phyloP scores from a whole-genome alignment of 2,797 vertebrate genomes.

The Streptopelia turtur region DNA sequence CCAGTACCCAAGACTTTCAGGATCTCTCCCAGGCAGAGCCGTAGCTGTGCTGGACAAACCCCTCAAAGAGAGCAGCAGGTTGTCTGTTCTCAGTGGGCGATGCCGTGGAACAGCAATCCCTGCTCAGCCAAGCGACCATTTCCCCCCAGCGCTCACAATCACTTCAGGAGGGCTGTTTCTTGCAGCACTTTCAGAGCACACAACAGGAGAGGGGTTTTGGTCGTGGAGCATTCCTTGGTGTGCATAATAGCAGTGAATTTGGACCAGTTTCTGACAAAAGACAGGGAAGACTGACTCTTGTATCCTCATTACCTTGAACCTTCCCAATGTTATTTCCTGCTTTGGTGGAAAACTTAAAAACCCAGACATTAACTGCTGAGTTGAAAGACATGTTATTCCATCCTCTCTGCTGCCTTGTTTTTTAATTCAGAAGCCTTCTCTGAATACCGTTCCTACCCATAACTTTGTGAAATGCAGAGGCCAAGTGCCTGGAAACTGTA shows the following conservation, averaged over 20 bases:
- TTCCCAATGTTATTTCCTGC: neutral
- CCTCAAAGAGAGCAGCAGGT: neutral
- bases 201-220: neutral
- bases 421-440: neutral
- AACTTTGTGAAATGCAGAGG: neutral
- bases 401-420: neutral
- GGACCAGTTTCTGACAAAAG: neutral
- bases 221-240: neutral
- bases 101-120: neutral
- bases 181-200: neutral
- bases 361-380: neutral
- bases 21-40: neutral
- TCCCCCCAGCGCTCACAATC: accelerated
- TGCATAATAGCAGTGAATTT: neutral
- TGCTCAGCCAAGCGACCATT: neutral
- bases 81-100: neutral
- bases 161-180: neutral
- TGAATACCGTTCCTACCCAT: neutral
- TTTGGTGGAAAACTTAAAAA: neutral
- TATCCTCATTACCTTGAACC: neutral
- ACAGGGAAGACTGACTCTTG: neutral
- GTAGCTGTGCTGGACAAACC: neutral
- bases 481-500: slow-evolving; percentile 13
- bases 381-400: neutral
- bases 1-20: neutral